A percentile compares a stretch with the other conserved stretches of the same genome.
Conservation (phyloP, 2,888 invertebrate species). For the Creontiades dilutus region DNA sequence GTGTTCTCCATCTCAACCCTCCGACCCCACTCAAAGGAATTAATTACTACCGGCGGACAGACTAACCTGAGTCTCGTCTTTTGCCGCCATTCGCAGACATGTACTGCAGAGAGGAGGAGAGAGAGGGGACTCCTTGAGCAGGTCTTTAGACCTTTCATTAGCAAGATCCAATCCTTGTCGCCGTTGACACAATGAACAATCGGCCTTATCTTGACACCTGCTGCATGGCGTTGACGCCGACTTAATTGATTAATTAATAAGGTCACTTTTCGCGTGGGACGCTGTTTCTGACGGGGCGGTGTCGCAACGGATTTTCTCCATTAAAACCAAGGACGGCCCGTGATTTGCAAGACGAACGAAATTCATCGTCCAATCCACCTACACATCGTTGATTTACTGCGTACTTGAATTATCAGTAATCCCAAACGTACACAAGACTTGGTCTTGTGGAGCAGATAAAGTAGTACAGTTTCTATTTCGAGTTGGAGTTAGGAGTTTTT, state of each 20-base stretch:
- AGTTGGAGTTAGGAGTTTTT: too few relatives aligned
- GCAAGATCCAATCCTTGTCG: slow-evolving; percentile 6
- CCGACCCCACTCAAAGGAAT: not conserved
- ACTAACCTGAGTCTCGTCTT: not conserved
- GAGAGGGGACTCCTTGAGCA: slow-evolving; percentile 11
- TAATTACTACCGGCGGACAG: slow-evolving; percentile 32
- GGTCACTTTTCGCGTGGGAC: slow-evolving; percentile 2
- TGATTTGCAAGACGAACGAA: too few relatives aligned
- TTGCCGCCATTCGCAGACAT: slow-evolving; percentile 38
- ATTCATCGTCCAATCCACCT: too few relatives aligned
- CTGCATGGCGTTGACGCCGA: slow-evolving; percentile 4
- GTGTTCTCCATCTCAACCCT: not conserved
- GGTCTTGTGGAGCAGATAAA: too few relatives aligned
- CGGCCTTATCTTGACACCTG: slow-evolving; percentile 46
- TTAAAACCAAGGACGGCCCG: not conserved
- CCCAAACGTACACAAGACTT: too few relatives aligned
- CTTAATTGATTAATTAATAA: slow-evolving; percentile 46
- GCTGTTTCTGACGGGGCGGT: not conserved
- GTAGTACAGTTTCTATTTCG: too few relatives aligned
- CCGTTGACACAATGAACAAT: slow-evolving; percentile 41
- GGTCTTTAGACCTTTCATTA: slow-evolving; percentile 13
- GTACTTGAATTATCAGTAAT: too few relatives aligned
- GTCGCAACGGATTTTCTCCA: not conserved
- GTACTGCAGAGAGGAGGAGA: not conserved
- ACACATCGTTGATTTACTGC: too few relatives aligned